A percentile compares a stretch with the other conserved stretches of the same genome.
Evolutionary conservation across 1,140 invertebrate genomes (phyloP).

Genomic region (Nymphalis io): DNA sequence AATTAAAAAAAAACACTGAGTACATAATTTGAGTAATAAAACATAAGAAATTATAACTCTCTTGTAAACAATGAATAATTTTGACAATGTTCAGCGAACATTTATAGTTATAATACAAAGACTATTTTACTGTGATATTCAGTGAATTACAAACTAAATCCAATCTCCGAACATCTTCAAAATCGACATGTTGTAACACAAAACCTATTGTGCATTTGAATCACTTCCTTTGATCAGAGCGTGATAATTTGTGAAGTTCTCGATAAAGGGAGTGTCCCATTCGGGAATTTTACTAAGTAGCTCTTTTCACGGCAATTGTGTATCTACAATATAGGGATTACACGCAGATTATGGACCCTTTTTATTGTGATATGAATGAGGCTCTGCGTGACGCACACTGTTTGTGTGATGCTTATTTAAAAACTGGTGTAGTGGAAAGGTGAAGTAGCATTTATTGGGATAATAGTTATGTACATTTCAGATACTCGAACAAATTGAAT

Average conservation of each 20-base stretch:
- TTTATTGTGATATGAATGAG: slow-evolving; percentile 48
- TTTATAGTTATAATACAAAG: not conserved
- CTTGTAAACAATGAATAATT: not conserved
- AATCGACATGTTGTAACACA: slow-evolving; percentile 63
- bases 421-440: slow-evolving; percentile 42
- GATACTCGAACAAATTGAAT: not conserved
- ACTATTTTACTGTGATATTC: not conserved
- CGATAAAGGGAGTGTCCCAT: slow-evolving; percentile 49
- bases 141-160: slow-evolving; percentile 10
- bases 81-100: not conserved
- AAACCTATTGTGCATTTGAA: slow-evolving; percentile 62
- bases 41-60: not conserved
- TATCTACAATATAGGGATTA: slow-evolving; percentile 73
- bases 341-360: slow-evolving; percentile 62
- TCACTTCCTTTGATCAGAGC: slow-evolving; percentile 70
- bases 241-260: slow-evolving; percentile 65
- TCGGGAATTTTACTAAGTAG: slow-evolving; percentile 60
- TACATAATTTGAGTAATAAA: too few relatives aligned
- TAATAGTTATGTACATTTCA: not conserved
- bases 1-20: too few relatives aligned
- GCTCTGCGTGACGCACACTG: slow-evolving; percentile 24
- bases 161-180: slow-evolving; percentile 26
- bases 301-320: slow-evolving; percentile 78
- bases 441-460: slow-evolving; percentile 25
- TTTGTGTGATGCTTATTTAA: slow-evolving; percentile 53